phyloP scores from a whole-genome alignment of 2,888 invertebrate genomes.

The Acanthoscelides obtectus region DNA sequence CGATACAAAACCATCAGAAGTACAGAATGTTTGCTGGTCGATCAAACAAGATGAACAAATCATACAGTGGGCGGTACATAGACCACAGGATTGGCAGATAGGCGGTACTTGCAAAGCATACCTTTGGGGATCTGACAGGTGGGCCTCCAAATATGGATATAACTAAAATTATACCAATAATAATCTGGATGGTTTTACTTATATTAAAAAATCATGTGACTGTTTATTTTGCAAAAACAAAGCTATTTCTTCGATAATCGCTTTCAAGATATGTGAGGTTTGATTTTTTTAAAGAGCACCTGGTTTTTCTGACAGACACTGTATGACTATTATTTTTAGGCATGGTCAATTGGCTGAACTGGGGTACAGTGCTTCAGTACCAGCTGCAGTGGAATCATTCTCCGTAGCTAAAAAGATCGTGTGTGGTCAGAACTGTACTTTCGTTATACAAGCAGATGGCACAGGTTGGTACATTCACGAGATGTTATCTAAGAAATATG shows the following conservation, averaged over 20 bases:
- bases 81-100: slow-evolving; percentile 62
- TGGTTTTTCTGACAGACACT: too few relatives aligned
- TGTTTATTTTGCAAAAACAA: too few relatives aligned
- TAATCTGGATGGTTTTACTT: too few relatives aligned
- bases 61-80: slow-evolving; percentile 56
- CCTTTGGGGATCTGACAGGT: slow-evolving; percentile 56
- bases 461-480: slow-evolving; percentile 38
- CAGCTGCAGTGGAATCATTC: slow-evolving; percentile 49
- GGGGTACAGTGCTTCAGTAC: slow-evolving; percentile 44
- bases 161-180: too few relatives aligned
- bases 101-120: slow-evolving; percentile 58
- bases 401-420: slow-evolving; percentile 54
- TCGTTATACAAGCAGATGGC: slow-evolving; percentile 56
- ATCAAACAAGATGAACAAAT: slow-evolving; percentile 57
- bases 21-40: slow-evolving; percentile 53
- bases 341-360: slow-evolving; percentile 59
- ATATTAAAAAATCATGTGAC: too few relatives aligned
- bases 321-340: slow-evolving; percentile 24
- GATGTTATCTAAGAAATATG: too few relatives aligned
- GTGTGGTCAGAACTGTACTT: slow-evolving; percentile 64
- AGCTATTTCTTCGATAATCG: too few relatives aligned
- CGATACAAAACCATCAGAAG: slow-evolving; percentile 29
- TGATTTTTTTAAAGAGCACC: too few relatives aligned
- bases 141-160: too few relatives aligned
- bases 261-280: too few relatives aligned